These are phyloP conservation scores for Catharus ustulatus DNA, from an alignment of 2,797 vertebrate species.

Conservation along the genomic window DNA sequence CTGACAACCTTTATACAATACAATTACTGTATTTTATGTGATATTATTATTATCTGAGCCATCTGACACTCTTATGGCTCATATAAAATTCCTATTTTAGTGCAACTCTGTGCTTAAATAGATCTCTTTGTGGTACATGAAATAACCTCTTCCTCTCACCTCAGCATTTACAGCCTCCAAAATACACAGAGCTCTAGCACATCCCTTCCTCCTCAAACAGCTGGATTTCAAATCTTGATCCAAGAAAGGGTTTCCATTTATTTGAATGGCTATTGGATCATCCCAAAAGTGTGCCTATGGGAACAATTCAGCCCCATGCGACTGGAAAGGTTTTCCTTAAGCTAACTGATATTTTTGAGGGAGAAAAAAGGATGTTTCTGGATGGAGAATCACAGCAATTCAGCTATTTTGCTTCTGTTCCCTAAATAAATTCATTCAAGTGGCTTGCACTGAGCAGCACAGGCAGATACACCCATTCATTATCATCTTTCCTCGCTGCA, in stretches of 20 bases:
- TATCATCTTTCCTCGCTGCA: not conserved
- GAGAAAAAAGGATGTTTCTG: not conserved
- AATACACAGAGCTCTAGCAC: not conserved
- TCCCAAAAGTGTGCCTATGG: not conserved
- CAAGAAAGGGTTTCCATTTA: not conserved
- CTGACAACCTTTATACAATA: slow-evolving; percentile 50
- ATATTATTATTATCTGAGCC: slow-evolving; percentile 68
- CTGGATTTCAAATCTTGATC: not conserved
- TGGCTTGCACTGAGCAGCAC: not conserved
- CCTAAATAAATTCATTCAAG: slow-evolving; percentile 27
- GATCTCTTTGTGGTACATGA: slow-evolving; percentile 11
- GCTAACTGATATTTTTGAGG: not conserved
- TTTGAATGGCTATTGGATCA: not conserved
- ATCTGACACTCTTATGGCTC: slow-evolving; percentile 60
- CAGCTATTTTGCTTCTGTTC: slow-evolving; percentile 15
- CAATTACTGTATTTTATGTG: slow-evolving; percentile 55
- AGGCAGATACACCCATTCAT: slow-evolving; percentile 19
- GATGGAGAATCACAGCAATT: not conserved
- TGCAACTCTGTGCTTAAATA: slow-evolving; percentile 14
- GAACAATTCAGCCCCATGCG: not conserved
- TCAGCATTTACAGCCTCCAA: not conserved
- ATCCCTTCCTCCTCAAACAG: not conserved
- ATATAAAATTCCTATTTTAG: slow-evolving; percentile 44
- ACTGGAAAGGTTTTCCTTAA: not conserved
- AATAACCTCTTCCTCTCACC: slow-evolving; percentile 22